These are phyloP conservation scores for Hypanus sabinus DNA, from an alignment of 2,113 vertebrate genomes.

Conservation along the genomic window DNA sequence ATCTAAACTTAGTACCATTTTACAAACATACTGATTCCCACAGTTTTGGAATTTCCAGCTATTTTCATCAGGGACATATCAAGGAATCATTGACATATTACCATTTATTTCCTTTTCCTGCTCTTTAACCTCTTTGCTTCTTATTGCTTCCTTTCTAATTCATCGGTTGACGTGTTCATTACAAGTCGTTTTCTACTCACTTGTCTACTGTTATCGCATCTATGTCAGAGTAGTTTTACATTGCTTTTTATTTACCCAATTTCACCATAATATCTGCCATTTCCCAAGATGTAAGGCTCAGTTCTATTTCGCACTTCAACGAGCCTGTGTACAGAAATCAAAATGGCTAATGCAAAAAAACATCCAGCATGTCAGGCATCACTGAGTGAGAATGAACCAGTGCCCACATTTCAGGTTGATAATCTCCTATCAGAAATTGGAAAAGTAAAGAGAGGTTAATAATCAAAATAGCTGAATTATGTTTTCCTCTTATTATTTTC, in stretches of 20 bases:
- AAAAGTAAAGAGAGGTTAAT: neutral
- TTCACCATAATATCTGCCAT: neutral
- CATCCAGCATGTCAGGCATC: too few species aligned
- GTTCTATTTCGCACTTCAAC: neutral
- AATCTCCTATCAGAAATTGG: too few species aligned
- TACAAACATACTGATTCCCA: neutral
- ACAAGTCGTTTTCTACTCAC: neutral
- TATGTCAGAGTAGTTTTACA: neutral
- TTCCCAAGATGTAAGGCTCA: neutral
- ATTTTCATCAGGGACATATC: neutral
- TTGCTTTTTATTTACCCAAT: neutral
- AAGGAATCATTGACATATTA: neutral
- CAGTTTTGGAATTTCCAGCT: neutral
- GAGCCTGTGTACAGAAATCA: neutral
- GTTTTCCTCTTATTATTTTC: neutral
- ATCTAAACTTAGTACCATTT: neutral
- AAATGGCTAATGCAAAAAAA: too few species aligned
- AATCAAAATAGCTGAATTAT: conserved; percentile 15
- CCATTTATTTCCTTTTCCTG: neutral
- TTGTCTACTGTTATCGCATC: neutral
- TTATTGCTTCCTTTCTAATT: neutral
- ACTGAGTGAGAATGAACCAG: too few species aligned
- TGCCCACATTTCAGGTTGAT: too few species aligned
- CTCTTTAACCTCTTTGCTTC: neutral
- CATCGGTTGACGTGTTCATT: neutral